Conservation (phyloP, 2,797 vertebrate species). For the Menidia menidia region DNA sequence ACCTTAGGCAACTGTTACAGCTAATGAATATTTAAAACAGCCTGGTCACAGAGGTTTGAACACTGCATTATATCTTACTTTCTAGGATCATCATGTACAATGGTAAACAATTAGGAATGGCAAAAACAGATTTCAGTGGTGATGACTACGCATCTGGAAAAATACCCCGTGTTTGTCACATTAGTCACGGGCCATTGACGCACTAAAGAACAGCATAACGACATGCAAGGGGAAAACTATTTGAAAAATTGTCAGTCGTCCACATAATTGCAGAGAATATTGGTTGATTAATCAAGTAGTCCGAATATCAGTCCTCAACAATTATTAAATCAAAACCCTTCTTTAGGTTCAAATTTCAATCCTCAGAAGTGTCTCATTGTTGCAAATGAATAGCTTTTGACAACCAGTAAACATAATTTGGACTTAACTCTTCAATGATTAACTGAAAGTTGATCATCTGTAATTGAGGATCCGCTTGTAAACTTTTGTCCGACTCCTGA, state of each 20-base stretch:
- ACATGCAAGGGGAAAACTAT: slow-evolving; percentile 28
- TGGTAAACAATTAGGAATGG: slow-evolving; percentile 88
- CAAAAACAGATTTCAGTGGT: slow-evolving; percentile 67
- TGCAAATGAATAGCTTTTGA: not conserved
- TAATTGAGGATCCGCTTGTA: not conserved
- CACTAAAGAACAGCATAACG: slow-evolving; percentile 24
- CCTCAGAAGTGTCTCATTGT: slow-evolving; percentile 5
- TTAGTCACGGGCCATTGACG: slow-evolving; percentile 54
- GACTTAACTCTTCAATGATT: not conserved
- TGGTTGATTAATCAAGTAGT: slow-evolving; percentile 33
- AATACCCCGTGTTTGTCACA: slow-evolving; percentile 65
- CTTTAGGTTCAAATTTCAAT: not conserved
- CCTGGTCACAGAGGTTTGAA: slow-evolving; percentile 91
- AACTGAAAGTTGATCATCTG: not conserved
- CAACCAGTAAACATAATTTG: not conserved
- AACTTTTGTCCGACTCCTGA: not conserved
- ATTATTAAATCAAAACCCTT: not conserved
- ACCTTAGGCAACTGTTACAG: slow-evolving; percentile 91
- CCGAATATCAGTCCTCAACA: slow-evolving; percentile 6
- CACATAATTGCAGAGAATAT: slow-evolving; percentile 23
- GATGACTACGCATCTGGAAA: slow-evolving; percentile 76
- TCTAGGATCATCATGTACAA: slow-evolving; percentile 86
- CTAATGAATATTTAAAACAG: slow-evolving; percentile 95
- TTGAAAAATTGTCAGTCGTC: slow-evolving; percentile 35
- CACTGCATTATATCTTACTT: slow-evolving; percentile 87